phyloP scores from a whole-genome alignment of 2,113 vertebrate species.

The Lycocorax pyrrhopterus region DNA sequence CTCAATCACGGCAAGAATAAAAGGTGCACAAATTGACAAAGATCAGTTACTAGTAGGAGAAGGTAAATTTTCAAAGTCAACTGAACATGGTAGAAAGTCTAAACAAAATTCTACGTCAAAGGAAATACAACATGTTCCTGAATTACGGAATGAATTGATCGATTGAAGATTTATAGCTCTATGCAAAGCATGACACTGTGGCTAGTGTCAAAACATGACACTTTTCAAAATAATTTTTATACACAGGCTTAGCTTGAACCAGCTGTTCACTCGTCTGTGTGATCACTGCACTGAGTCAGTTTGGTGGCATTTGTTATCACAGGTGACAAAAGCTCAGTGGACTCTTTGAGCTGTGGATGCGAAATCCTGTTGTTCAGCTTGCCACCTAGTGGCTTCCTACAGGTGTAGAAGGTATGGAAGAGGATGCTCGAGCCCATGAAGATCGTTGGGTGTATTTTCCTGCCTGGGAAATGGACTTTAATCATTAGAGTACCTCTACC shows the following conservation, averaged over 20 bases:
- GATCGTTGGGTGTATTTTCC: background rate
- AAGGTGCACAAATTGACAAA: background rate
- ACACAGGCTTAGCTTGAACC: background rate
- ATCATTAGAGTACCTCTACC: background rate
- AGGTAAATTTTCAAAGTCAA: background rate
- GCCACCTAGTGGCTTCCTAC: conserved; percentile 36
- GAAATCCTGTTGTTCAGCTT: background rate
- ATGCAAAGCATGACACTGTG: background rate
- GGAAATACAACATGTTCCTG: background rate
- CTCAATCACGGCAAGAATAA: background rate
- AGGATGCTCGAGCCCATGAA: background rate
- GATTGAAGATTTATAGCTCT: background rate
- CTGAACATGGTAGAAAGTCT: background rate
- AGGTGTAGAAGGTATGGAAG: background rate
- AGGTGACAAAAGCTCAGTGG: background rate
- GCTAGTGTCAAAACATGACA: background rate
- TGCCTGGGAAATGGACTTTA: background rate
- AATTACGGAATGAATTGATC: background rate
- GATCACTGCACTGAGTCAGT: background rate
- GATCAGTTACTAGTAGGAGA: background rate
- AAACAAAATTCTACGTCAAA: background rate
- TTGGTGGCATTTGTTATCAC: background rate
- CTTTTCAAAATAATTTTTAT: background rate
- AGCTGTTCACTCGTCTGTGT: background rate
- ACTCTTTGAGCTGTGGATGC: fast-evolving